These are phyloP conservation scores for Junco hyemalis DNA, from an alignment of 2,113 vertebrate genomes.

Conservation along the genomic window DNA sequence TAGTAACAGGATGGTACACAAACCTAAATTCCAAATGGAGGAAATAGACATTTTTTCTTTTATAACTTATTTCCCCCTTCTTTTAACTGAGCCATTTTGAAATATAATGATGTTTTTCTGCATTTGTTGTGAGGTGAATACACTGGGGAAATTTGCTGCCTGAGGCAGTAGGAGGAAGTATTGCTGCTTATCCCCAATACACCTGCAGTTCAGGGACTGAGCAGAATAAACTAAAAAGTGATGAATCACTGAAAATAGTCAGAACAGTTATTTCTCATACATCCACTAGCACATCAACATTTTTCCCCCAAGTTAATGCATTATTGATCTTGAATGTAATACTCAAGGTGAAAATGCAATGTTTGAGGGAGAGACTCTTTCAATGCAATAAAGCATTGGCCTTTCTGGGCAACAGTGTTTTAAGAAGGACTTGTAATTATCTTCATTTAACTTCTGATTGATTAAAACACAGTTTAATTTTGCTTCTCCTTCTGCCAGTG, in stretches of 20 bases:
- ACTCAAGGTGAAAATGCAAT: not conserved
- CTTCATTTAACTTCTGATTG: not conserved
- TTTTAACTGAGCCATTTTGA: not conserved
- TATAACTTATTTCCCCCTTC: not conserved
- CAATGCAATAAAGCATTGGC: not conserved
- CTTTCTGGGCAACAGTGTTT: not conserved
- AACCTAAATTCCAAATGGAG: not conserved
- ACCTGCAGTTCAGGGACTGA: not conserved
- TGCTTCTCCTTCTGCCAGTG: not conserved
- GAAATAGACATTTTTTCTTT: not conserved
- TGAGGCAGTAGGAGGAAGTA: not conserved
- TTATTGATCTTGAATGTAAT: not conserved
- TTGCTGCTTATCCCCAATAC: not conserved
- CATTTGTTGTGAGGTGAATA: not conserved
- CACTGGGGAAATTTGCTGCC: not conserved
- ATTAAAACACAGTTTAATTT: not conserved
- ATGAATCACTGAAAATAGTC: not conserved
- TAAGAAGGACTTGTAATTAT: not conserved
- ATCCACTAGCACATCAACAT: not conserved
- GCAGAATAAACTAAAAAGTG: not conserved
- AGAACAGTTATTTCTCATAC: not conserved
- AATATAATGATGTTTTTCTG: not conserved
- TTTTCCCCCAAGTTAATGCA: accelerated
- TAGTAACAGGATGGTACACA: not conserved
- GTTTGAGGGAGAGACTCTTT: not conserved